phyloP scores from a whole-genome alignment of 2,797 vertebrate species.

The Parauchenoglanis punctatus region DNA sequence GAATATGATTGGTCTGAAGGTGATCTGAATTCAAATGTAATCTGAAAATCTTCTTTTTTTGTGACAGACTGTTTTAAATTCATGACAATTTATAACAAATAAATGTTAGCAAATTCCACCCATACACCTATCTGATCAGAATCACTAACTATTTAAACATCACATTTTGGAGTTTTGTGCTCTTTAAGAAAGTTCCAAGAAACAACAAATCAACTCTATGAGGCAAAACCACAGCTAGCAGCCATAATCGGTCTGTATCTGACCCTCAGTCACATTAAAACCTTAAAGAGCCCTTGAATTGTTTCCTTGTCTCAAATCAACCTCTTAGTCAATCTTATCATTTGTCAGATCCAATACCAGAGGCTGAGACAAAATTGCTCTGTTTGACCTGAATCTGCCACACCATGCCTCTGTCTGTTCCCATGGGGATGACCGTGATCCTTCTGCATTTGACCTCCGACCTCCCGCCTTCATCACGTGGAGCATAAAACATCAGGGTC shows the following conservation, averaged over 20 bases:
- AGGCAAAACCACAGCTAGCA: neutral
- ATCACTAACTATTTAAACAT: neutral
- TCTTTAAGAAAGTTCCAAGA: neutral
- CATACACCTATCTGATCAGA: neutral
- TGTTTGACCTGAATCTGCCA: conserved; percentile 74
- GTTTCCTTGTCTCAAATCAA: conserved; percentile 59
- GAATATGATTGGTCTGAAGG: neutral
- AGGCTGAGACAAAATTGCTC: conserved; percentile 71
- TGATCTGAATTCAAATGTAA: neutral
- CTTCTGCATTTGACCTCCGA: conserved; percentile 84
- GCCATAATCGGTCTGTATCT: neutral
- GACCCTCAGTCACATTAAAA: conserved; percentile 55
- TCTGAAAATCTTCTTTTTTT: neutral
- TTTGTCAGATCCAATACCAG: conserved; percentile 58
- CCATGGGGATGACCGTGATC: conserved; percentile 75
- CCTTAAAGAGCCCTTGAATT: conserved; percentile 19
- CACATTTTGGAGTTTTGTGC: neutral
- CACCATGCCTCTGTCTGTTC: conserved; percentile 80
- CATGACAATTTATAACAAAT: too few relatives aligned
- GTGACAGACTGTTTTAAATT: neutral
- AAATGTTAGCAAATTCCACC: neutral
- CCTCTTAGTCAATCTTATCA: conserved; percentile 61
- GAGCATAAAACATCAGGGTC: conserved; percentile 73
- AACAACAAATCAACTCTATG: neutral
- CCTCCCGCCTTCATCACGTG: conserved; percentile 72